Conservation (phyloP, 2,797 vertebrate species). For the Myotis vivesi region DNA sequence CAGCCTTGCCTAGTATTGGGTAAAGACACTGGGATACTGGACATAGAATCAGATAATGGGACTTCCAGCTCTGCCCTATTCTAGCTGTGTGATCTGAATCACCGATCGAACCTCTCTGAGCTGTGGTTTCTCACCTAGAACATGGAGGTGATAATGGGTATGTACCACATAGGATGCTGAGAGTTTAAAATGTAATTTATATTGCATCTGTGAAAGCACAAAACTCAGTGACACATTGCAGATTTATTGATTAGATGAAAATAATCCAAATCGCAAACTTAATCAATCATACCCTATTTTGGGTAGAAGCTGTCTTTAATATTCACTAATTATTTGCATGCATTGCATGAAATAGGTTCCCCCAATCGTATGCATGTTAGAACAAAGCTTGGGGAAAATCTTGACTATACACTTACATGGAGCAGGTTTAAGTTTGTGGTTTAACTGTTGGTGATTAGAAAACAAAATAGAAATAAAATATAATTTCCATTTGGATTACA, state of each 20-base stretch:
- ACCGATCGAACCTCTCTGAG: constrained; percentile 28
- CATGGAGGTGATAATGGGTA: neutral
- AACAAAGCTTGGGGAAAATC: neutral
- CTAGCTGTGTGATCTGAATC: neutral
- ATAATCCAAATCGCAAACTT: constrained; percentile 9
- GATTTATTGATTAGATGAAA: constrained; percentile 26
- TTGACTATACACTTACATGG: neutral
- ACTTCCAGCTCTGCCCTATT: neutral
- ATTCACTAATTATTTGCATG: neutral
- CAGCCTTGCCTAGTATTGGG: neutral
- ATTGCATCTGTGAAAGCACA: neutral
- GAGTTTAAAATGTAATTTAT: neutral
- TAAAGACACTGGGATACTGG: neutral
- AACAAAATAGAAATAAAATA: constrained; percentile 48
- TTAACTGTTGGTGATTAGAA: constrained; percentile 6
- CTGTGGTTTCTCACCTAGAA: neutral
- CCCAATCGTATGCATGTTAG: neutral
- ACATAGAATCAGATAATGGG: neutral
- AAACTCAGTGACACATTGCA: neutral
- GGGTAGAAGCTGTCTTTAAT: neutral
- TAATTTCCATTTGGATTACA: neutral
- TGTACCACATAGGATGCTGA: neutral
- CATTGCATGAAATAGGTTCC: neutral
- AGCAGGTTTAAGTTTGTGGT: neutral
- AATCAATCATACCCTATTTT: neutral